A percentile compares a stretch with the other conserved stretches of the same genome.
These are phyloP conservation scores for Papilio glaucus DNA, from an alignment of 1,140 invertebrate species.

Conservation along the genomic window DNA sequence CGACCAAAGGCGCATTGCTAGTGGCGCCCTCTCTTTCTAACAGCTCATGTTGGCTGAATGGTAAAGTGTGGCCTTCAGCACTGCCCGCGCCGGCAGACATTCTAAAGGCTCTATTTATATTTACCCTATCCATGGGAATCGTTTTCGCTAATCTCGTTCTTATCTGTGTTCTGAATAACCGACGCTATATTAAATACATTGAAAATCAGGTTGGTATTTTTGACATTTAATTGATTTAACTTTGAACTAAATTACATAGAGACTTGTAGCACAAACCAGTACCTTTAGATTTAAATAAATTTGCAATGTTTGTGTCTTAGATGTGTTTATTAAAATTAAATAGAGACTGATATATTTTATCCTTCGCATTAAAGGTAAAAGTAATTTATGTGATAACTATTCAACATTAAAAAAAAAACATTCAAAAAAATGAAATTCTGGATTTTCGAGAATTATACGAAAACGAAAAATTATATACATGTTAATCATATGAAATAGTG, in stretches of 20 bases:
- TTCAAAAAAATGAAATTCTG: too few relatives aligned
- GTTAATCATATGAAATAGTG: too few relatives aligned
- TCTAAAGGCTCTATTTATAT: slow-evolving; percentile 89
- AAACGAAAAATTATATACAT: too few relatives aligned
- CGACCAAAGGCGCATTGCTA: slow-evolving; percentile 85
- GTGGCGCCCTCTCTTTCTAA: slow-evolving; percentile 90
- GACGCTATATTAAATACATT: slow-evolving; percentile 92
- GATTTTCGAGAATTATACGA: too few relatives aligned
- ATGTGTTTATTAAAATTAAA: too few relatives aligned
- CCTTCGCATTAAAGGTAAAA: too few relatives aligned
- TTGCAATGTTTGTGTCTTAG: background rate
- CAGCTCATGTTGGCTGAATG: slow-evolving; percentile 90
- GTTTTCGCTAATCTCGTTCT: slow-evolving; percentile 90
- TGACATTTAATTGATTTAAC: background rate
- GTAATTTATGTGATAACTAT: too few relatives aligned
- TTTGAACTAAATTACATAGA: background rate
- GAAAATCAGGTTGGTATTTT: slow-evolving; percentile 88
- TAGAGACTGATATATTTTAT: too few relatives aligned
- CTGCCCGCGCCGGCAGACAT: slow-evolving; percentile 87
- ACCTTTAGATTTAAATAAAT: too few relatives aligned
- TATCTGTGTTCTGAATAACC: slow-evolving; percentile 92
- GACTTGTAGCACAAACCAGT: too few relatives aligned
- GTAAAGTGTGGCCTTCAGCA: slow-evolving; percentile 84
- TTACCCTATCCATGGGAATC: slow-evolving; percentile 89
- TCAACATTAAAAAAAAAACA: too few relatives aligned